These are phyloP conservation scores for Drosophila guanche DNA, from an alignment of 1,140 invertebrate species.

Conservation along the genomic window DNA sequence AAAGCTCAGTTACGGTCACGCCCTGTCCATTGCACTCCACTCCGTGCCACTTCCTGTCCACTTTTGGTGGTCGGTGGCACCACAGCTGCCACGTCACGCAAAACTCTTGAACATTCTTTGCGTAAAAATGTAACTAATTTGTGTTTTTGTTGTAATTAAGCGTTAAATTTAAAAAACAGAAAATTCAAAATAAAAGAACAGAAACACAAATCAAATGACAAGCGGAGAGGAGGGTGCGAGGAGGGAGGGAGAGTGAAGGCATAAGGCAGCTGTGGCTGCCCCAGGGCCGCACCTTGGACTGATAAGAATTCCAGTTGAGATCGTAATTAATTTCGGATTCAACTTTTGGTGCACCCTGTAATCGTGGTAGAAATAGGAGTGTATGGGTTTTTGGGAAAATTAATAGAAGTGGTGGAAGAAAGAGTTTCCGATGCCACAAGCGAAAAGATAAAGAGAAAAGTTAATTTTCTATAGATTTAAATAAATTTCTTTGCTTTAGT, in stretches of 20 bases:
- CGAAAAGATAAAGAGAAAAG: too few relatives aligned
- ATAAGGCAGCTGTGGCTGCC: constrained; percentile 33
- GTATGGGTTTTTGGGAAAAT: too few relatives aligned
- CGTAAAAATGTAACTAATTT: constrained; percentile 55
- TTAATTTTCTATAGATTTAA: too few relatives aligned
- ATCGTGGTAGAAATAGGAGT: neutral
- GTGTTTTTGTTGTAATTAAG: constrained; percentile 37
- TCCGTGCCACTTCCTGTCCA: neutral
- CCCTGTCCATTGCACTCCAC: constrained; percentile 2
- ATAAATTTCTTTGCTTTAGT: too few relatives aligned
- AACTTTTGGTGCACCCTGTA: constrained; percentile 9
- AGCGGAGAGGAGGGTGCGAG: neutral
- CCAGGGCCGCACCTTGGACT: constrained; percentile 47
- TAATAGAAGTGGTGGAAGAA: too few relatives aligned
- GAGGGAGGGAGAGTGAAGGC: neutral
- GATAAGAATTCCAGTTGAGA: constrained; percentile 56
- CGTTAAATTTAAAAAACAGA: constrained; percentile 37
- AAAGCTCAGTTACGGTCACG: constrained; percentile 26
- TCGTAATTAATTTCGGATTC: constrained; percentile 68
- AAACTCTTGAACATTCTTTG: constrained; percentile 12
- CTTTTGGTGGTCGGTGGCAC: constrained; percentile 1
- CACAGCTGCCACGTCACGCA: constrained; percentile 35
- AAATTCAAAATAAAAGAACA: constrained; percentile 17
- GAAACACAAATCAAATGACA: constrained; percentile 46
- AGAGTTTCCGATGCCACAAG: too few relatives aligned